Evolutionary conservation across 53 echinoderm and acorn worm species (phyloP).

Genomic region (Holothuria scabra): DNA sequence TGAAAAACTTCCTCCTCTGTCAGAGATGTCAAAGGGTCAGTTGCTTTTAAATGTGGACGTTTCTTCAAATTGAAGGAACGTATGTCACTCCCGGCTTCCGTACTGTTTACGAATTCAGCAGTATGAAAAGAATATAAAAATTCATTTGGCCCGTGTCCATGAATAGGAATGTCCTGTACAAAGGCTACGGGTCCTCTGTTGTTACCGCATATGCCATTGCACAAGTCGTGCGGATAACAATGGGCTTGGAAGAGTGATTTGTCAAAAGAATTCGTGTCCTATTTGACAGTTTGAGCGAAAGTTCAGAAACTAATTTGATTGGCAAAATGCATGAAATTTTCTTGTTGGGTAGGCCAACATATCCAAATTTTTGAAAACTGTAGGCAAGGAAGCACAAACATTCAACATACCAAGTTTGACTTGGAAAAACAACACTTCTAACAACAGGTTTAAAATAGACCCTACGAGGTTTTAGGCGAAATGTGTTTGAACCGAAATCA

Average conservation of each 20-base stretch:
- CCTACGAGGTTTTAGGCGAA: background rate
- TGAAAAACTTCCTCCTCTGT: no score
- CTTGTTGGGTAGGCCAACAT: background rate
- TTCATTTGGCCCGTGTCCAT: background rate
- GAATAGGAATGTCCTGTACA: no score
- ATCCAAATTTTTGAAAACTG: background rate
- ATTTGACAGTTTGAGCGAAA: background rate
- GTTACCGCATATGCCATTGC: no score
- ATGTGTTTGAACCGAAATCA: background rate
- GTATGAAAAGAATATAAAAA: background rate
- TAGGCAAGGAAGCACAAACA: background rate
- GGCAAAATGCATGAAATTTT: no score
- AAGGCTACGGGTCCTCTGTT: background rate
- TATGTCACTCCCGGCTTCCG: no score
- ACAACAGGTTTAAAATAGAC: background rate
- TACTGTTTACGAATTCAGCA: no score
- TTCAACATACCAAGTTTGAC: conserved; percentile 2
- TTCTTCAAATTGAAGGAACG: background rate
- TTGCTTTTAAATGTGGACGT: no score
- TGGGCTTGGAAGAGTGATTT: background rate
- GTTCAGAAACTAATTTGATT: background rate
- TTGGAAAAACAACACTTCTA: background rate
- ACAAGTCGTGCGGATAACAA: no score
- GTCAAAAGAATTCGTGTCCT: background rate
- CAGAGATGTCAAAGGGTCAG: no score